phyloP scores from a whole-genome alignment of 2,797 vertebrate genomes.

The Siniperca undulata region DNA sequence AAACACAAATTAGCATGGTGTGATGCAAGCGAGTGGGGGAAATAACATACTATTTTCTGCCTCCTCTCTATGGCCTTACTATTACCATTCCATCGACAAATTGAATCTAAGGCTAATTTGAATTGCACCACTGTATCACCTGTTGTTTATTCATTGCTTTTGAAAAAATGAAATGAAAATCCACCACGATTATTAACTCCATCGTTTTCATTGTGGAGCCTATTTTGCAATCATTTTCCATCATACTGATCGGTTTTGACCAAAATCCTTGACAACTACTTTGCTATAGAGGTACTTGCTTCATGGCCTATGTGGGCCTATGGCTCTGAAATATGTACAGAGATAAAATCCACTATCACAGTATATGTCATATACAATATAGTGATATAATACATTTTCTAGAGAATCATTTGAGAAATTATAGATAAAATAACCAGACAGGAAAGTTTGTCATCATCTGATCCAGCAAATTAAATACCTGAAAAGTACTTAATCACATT shows the following conservation, averaged over 20 bases:
- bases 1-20: constrained; percentile 83
- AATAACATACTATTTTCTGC: constrained; percentile 80
- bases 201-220: constrained; percentile 10
- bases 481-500: background rate
- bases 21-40: constrained; percentile 71
- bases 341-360: background rate
- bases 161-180: constrained; percentile 60
- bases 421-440: background rate
- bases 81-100: constrained; percentile 84
- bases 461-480: background rate
- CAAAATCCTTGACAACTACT: constrained; percentile 5
- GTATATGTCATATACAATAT: background rate
- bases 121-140: constrained; percentile 85
- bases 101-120: constrained; percentile 86
- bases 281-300: background rate
- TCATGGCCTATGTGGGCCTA: background rate
- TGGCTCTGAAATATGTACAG: background rate
- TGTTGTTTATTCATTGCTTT: constrained; percentile 89
- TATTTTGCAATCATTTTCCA: constrained; percentile 32
- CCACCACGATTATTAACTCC: constrained; percentile 53
- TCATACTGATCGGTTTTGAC: constrained; percentile 33
- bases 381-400: background rate
- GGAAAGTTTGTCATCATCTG: background rate
- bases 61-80: constrained; percentile 72
- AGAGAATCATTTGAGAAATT: background rate